Evolutionary conservation across 2,113 vertebrate species (phyloP), one percentile per base, ranked within the genome.

Genomic region (Montifringilla adamsi): DNA sequence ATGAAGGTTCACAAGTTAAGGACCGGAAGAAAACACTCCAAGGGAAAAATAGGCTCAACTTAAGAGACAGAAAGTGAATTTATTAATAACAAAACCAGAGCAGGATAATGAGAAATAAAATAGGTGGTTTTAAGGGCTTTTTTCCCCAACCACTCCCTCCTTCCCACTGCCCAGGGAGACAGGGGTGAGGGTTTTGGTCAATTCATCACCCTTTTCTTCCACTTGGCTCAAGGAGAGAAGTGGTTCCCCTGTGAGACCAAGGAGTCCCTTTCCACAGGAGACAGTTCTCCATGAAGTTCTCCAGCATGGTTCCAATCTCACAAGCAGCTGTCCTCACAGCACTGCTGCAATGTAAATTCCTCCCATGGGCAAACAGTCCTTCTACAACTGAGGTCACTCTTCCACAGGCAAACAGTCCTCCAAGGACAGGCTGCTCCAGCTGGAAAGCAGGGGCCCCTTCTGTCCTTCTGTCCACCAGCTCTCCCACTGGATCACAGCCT

Each of bases 141-240:
- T 52, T 52, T 7, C 10, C 31, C 15, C 55, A 83, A 8, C 24
- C 20, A 12, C 20, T 52, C 26, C 46, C 13, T 44, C 33, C 16
- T 52, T 70, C 46, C 12, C 27, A 37, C 14, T 0, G 0, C 24
- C 20, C 9, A 59, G 35, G 43, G 18, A 58, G 35, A 50, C 1
- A 9, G 20, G 4, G 7, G 7, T 69, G 53, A 58, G 18, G 3
- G 9, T 41, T 81, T 49, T 58, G 37, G 26, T 24, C 26, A 70
- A 28, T 52, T 52, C 13, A 43, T 62, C 26, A 52, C 31, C 20
- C 11, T 70, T 50, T 59, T 82, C 24, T 60, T 50, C 30, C 2
- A 3, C 35, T 70, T 82, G 19, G 24, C 20, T 83, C 21, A 73
- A 22, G 13, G 20, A 72, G 31, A 60, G 15, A 60, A 60, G 31